Evolutionary conservation across 2,797 vertebrate species (phyloP).

Genomic region (Syndactyla subalaris): DNA sequence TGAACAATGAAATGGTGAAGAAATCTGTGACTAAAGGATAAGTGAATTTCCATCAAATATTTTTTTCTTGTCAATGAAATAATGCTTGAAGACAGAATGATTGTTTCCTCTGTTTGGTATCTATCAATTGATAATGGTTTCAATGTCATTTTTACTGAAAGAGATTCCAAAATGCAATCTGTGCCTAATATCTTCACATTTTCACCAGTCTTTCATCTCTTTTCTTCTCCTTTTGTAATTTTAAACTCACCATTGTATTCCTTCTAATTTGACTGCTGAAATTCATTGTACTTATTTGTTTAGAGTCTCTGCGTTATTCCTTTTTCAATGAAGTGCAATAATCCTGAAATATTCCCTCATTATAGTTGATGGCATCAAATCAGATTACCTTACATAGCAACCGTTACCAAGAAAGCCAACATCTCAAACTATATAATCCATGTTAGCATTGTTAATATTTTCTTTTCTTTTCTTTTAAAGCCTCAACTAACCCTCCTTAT

Average conservation of each 20-base stretch:
- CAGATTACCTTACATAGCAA: conserved; percentile 71
- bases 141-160: not conserved
- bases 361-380: conserved; percentile 67
- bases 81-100: not conserved
- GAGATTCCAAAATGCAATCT: not conserved
- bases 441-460: conserved; percentile 56
- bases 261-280: conserved; percentile 27
- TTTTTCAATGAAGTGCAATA: conserved; percentile 52
- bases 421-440: conserved; percentile 64
- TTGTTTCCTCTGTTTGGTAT: not conserved
- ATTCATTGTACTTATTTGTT: conserved; percentile 66
- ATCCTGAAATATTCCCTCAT: conserved; percentile 66
- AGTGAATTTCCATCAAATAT: not conserved
- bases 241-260: conserved; percentile 4
- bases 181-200: not conserved
- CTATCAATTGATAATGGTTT: not conserved
- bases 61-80: not conserved
- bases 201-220: not conserved
- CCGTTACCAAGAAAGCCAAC: conserved; percentile 74
- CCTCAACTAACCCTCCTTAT: conserved; percentile 58
- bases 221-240: not conserved
- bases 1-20: not conserved
- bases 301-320: conserved; percentile 40
- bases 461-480: conserved; percentile 64
- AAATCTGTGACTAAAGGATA: not conserved